phyloP scores from a whole-genome alignment of 1,140 invertebrate genomes.

The Pteromalus puparum region DNA sequence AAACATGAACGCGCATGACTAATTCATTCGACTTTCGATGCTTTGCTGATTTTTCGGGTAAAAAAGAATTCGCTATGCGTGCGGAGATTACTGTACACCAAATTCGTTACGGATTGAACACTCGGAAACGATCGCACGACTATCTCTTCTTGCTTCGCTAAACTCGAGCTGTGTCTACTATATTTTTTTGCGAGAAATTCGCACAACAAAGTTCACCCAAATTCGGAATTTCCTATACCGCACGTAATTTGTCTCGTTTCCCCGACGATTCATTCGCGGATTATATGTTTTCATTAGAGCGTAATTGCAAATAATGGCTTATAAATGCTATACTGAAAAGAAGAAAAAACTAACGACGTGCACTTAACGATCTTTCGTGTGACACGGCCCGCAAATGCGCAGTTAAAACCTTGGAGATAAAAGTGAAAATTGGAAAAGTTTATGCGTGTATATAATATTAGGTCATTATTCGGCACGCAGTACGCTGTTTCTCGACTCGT shows the following conservation, averaged over 20 bases:
- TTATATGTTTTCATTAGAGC: background rate
- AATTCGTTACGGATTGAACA: background rate
- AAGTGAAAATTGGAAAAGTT: conserved; percentile 43
- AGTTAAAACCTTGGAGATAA: conserved; percentile 20
- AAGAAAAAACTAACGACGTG: background rate
- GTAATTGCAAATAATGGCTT: background rate
- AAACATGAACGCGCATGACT: conserved; percentile 5
- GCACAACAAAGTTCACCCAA: too few species aligned
- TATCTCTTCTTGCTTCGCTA: conserved; percentile 8
- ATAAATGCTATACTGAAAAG: background rate
- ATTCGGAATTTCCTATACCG: too few species aligned
- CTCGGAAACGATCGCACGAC: background rate
- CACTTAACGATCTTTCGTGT: background rate
- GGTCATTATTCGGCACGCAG: conserved; percentile 33
- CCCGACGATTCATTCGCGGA: background rate
- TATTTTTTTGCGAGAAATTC: too few species aligned
- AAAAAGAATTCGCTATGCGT: conserved; percentile 24
- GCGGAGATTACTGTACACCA: background rate
- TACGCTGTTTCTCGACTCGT: background rate
- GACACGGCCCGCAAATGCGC: background rate
- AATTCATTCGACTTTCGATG: conserved; percentile 4
- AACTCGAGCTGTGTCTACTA: too few species aligned
- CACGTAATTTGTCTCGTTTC: too few species aligned
- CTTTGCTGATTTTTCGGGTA: conserved; percentile 14
- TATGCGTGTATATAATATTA: background rate